Base-by-base conservation (phyloP, 2,888 invertebrate genomes). In the Polyploca ridens region DNA sequence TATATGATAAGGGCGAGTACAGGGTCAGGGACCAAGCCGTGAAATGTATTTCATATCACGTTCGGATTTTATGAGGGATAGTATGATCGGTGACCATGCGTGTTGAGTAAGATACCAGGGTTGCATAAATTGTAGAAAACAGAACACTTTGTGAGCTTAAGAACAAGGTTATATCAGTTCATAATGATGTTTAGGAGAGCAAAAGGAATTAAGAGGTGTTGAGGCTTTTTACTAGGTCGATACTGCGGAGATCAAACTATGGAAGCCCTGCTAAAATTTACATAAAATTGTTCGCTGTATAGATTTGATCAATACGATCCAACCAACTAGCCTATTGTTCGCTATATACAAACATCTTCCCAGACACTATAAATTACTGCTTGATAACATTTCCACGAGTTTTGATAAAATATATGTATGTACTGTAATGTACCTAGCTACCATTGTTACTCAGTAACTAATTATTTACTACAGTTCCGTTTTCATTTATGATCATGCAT, bases 21-120 rank as follows among this genome's bases (percentile, higher is more conserved):
- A 46, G 46, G 46, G 46, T 46, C 46, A 54, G 54, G 54, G 54
- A 54, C 54, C 16, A 19, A 54, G 54, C 19, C 10, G 19, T 54
- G 54, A 54, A 54, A 54, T 54, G 54, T 54, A 54, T 54, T 54
- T 54, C 54, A 19, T 7, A 38, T 66, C 44, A 65, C 41, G 54
- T 19, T n/a, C 54, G 19, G 54, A 5, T 54, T 14, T 54, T 54
- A 10, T n/a, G 7, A 8, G 54, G 54, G 16, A 49, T 16, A 16
- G 16, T 13, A 14, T 46, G 49, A 49, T 46, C 14, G 54, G 19
- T 54, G 54, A 54, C 19, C 54, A 54, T 5, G 4, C 54, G 10
- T 10, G 54, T 19, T 54, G 16, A 16, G 16, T 7, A 14, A 54
- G 54, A 54, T 54, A 19, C 16, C 54, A 54, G 54, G 54, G 3